A percentile compares a stretch with the other conserved stretches of the same genome.
phyloP scores from a whole-genome alignment of 2,113 vertebrate genomes.

The Pollimyrus isidori region DNA sequence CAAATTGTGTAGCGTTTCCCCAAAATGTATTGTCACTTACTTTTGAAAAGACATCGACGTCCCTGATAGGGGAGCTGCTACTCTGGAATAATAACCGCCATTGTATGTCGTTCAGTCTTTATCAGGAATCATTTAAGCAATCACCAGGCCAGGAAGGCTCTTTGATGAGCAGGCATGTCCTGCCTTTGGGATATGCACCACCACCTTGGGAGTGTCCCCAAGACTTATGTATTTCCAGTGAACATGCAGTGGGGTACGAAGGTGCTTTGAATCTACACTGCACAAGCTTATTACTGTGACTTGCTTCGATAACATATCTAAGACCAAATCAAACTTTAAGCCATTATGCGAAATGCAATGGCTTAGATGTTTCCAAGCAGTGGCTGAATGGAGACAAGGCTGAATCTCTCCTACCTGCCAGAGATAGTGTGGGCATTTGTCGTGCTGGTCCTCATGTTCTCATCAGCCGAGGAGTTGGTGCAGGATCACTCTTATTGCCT shows the following conservation, averaged over 20 bases:
- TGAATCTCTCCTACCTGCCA: neutral
- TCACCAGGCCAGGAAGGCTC: neutral
- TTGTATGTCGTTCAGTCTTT: neutral
- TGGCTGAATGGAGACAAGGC: neutral
- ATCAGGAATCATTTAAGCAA: slow-evolving; percentile 15
- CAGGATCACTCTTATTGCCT: neutral
- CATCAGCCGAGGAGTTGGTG: neutral
- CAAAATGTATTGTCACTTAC: slow-evolving; percentile 25
- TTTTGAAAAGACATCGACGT: slow-evolving; percentile 23
- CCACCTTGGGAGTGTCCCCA: neutral
- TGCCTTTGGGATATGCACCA: neutral
- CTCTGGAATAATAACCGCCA: neutral
- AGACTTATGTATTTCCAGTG: neutral
- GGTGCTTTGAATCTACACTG: neutral
- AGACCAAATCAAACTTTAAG: neutral
- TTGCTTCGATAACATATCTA: neutral
- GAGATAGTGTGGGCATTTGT: neutral
- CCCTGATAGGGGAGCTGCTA: slow-evolving; percentile 24
- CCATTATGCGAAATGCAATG: neutral
- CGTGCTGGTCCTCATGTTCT: neutral
- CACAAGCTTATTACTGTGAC: neutral
- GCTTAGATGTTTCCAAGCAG: neutral
- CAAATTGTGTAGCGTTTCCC: slow-evolving; percentile 16
- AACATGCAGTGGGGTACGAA: neutral
- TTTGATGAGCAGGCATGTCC: neutral